Base-by-base conservation (phyloP, 2,113 vertebrate genomes). In the Herpetotheres cachinnans region DNA sequence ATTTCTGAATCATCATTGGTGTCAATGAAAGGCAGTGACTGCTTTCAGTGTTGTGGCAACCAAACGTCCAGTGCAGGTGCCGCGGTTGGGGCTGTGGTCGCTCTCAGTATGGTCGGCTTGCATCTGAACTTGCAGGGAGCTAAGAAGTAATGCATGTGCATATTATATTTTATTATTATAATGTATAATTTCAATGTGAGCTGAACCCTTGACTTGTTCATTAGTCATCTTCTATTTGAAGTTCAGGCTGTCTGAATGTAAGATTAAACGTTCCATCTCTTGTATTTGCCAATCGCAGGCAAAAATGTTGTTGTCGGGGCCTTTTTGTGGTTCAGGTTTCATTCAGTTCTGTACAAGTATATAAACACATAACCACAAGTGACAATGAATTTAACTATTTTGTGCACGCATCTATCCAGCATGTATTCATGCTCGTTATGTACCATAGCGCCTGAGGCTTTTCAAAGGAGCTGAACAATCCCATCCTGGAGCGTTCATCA, bases 371-470 rank as follows among this genome's bases (percentile, higher is more conserved):
- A 36, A 20, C 24, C 21, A 25, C 18, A 50, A 58, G 24, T 1
- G 4, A 16, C 25, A 47, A 2, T 25, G 21, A n/a, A 34, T 40
- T 40, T 36, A 46, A 15, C 7, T 42, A 0, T 49, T 88, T 7
- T n/a, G 19, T 55, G n/a, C 6, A 0, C 2, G 12, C 1, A 5
- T 30, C 20, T 54, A 0, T 36, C 47, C 14, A 42, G 27, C 6
- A 0, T 13, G n/a, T n/a, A 3, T 22, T 79, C 8, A 1, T 32
- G 16, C 24, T 71, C 0, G 1, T 27, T 58, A 20, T 22, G 17
- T 24, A 25, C 34, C 20, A 1, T 20, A 47, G 69, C 3, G 0
- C 38, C 55, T 18, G 49, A 46, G 59, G 18, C n/a, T 44, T 71
- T 42, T 52, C 26, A 16, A 3, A 66, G 90, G 26, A 36, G 30